Evolutionary conservation across 2,113 vertebrate genomes (phyloP).

Genomic region (Colossoma macropomum): DNA sequence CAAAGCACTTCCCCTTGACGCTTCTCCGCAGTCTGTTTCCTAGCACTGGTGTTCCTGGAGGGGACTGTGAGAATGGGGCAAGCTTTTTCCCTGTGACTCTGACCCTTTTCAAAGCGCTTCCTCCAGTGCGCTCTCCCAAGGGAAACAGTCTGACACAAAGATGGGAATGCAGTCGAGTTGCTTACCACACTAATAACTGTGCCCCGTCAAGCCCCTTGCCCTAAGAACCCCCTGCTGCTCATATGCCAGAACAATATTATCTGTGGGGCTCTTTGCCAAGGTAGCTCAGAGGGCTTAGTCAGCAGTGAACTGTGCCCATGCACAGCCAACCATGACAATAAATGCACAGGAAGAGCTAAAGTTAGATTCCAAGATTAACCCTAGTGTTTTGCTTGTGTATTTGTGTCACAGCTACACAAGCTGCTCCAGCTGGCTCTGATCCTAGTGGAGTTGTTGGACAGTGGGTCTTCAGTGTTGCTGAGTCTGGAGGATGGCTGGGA

Average conservation of each 20-base stretch:
- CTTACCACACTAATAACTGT: constrained; percentile 54
- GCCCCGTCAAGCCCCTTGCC: constrained; percentile 53
- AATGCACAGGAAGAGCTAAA: constrained; percentile 54
- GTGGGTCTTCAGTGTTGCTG: constrained; percentile 92
- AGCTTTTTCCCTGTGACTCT: constrained; percentile 53
- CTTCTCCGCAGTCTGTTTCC: neutral
- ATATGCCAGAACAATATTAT: constrained; percentile 54
- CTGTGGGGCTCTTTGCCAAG: constrained; percentile 57
- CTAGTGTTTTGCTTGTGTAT: constrained; percentile 36
- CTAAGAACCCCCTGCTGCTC: constrained; percentile 48
- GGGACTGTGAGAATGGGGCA: constrained; percentile 52
- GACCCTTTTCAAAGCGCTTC: constrained; percentile 59
- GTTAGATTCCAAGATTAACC: constrained; percentile 40
- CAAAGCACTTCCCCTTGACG: neutral
- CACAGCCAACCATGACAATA: constrained; percentile 40
- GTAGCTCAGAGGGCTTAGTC: constrained; percentile 31
- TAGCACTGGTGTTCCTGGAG: neutral
- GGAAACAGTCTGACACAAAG: constrained; percentile 55
- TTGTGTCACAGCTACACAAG: constrained; percentile 87
- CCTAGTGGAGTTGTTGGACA: constrained; percentile 92
- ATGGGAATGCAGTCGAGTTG: constrained; percentile 36
- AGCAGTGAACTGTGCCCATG: constrained; percentile 48
- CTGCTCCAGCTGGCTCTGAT: constrained; percentile 90
- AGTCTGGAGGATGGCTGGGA: constrained; percentile 99
- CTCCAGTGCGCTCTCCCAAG: constrained; percentile 59